These are phyloP conservation scores for Cryptosula pallasiana DNA, from an alignment of 2,888 invertebrate genomes.

Conservation along the genomic window DNA sequence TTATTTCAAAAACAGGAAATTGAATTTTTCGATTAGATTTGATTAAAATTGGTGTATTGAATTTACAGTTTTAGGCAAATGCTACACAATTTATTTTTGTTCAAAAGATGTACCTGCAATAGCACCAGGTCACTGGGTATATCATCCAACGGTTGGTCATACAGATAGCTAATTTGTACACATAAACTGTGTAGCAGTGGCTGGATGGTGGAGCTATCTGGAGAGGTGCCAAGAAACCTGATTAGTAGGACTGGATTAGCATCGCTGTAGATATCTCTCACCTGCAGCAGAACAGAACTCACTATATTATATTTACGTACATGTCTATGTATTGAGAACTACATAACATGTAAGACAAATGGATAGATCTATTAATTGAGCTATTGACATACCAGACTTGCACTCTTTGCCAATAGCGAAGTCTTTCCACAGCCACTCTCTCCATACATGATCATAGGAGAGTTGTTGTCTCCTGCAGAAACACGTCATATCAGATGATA, in stretches of 20 bases:
- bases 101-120: slow-evolving; percentile 31
- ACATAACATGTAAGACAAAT: no score
- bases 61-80: not conserved
- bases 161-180: slow-evolving; percentile 71
- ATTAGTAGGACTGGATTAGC: slow-evolving; percentile 72
- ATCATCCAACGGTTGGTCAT: slow-evolving; percentile 60
- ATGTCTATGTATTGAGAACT: no score
- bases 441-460: slow-evolving; percentile 81
- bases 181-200: slow-evolving; percentile 91
- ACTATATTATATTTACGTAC: no score
- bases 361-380: no score
- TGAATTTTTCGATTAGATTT: not conserved
- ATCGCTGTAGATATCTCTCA: slow-evolving; percentile 1
- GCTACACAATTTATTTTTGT: no score
- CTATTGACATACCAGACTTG: slow-evolving; percentile 58
- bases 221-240: slow-evolving; percentile 91
- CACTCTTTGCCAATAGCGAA: slow-evolving; percentile 85
- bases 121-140: slow-evolving; percentile 95
- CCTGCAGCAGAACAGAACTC: not conserved
- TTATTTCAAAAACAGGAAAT: not conserved
- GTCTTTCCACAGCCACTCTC: slow-evolving; percentile 98
- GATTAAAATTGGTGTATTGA: not conserved
- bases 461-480: slow-evolving; percentile 25
- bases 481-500: no score
- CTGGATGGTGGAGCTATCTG: slow-evolving; percentile 89